These are phyloP conservation scores for Chascanopsetta lugubris DNA, from an alignment of 2,113 vertebrate species.

Conservation along the genomic window DNA sequence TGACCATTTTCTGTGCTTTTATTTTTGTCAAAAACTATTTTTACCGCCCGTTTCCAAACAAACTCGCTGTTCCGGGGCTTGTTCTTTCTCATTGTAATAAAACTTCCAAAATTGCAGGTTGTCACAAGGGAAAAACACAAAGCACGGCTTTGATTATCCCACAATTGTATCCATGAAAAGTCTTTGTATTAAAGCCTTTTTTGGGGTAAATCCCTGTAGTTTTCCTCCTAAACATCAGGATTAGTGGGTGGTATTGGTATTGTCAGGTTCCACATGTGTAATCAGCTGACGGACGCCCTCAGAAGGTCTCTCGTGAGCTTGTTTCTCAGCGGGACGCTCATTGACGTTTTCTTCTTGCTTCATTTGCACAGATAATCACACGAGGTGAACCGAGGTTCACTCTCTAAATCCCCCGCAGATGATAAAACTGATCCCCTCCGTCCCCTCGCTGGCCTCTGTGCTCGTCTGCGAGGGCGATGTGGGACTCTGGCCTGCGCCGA, in stretches of 20 bases:
- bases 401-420: conserved; percentile 58
- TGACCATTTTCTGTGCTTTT: background rate
- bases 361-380: conserved; percentile 72
- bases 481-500: conserved; percentile 49
- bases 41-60: conserved; percentile 5
- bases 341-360: conserved; percentile 64
- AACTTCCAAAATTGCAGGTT: conserved; percentile 21
- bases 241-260: conserved; percentile 55
- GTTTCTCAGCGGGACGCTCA: conserved; percentile 61
- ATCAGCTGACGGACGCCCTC: conserved; percentile 60
- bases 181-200: conserved; percentile 25
- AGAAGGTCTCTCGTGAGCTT: conserved; percentile 52
- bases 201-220: conserved; percentile 24
- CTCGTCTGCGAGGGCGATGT: conserved; percentile 41
- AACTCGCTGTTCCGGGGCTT: too few relatives aligned
- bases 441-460: conserved; percentile 50
- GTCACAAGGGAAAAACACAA: conserved; percentile 1
- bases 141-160: conserved; percentile 23
- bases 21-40: conserved; percentile 1
- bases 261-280: conserved; percentile 56
- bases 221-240: conserved; percentile 25
- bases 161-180: conserved; percentile 29
- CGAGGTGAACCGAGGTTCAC: conserved; percentile 61
- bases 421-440: conserved; percentile 56
- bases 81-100: conserved; percentile 11